Percentiles rank a stretch among this genome's conserved stretches.
Conservation (phyloP, 2,797 vertebrate genomes). For the Enteromius unitaeniatus region DNA sequence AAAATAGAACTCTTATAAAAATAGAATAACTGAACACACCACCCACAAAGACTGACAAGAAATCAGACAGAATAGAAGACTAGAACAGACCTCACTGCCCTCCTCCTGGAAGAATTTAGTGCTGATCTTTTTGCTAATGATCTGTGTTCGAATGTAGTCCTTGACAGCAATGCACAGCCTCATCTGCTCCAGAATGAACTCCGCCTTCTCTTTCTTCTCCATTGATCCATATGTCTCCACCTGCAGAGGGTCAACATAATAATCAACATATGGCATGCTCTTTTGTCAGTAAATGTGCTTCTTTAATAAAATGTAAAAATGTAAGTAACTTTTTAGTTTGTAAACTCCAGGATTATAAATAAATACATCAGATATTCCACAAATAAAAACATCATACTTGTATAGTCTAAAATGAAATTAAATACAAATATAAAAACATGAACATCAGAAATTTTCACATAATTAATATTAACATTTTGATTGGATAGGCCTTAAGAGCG, state of each 20-base stretch:
- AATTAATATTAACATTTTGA: background rate
- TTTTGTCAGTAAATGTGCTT: background rate
- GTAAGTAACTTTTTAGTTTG: background rate
- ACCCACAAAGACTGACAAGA: constrained; percentile 21
- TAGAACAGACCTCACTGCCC: constrained; percentile 84
- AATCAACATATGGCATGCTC: too few species aligned
- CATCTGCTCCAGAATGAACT: constrained; percentile 99
- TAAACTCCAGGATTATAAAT: background rate
- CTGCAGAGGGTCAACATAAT: constrained; percentile 67
- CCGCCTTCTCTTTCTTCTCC: constrained; percentile 98
- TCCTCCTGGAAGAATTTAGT: constrained; percentile 98
- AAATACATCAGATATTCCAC: background rate
- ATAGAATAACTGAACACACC: background rate
- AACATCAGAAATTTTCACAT: background rate
- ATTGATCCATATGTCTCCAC: constrained; percentile 99
- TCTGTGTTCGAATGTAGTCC: constrained; percentile 97
- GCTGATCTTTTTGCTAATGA: constrained; percentile 99
- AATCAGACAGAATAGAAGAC: background rate
- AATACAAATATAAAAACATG: background rate
- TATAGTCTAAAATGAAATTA: background rate
- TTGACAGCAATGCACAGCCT: constrained; percentile 98
- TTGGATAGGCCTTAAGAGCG: background rate
- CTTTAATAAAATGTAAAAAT: background rate
- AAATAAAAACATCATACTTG: background rate
- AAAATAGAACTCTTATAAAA: background rate